Conservation (phyloP, 2,888 invertebrate genomes). For the Cantharis lateralis region DNA sequence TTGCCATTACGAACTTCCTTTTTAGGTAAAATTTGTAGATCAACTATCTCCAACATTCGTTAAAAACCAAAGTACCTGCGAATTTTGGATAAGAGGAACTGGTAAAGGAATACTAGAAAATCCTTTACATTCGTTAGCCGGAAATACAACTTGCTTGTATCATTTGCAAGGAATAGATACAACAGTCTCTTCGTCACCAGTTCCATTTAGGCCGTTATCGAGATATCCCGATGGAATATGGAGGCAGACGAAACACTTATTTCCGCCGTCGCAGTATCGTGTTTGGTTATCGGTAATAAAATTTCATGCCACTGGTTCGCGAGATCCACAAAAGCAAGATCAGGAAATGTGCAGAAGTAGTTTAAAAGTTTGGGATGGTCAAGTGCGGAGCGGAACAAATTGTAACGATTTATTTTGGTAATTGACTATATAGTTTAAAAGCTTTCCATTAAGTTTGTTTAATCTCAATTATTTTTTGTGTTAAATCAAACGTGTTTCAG, state of each 20-base stretch:
- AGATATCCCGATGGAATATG: conserved; percentile 57
- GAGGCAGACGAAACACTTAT: conserved; percentile 59
- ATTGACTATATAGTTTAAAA: conserved; percentile 44
- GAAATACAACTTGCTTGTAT: conserved; percentile 88
- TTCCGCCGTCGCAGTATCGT: conserved; percentile 70
- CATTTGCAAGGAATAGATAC: conserved; percentile 75
- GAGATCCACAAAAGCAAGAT: conserved; percentile 67
- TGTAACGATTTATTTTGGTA: conserved; percentile 85
- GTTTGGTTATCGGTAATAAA: conserved; percentile 88
- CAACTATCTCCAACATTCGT: conserved; percentile 81
- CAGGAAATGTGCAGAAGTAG: conserved; percentile 82
- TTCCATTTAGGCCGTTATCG: conserved; percentile 63
- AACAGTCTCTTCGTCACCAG: conserved; percentile 56
- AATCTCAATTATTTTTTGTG: conserved; percentile 11
- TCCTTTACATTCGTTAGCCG: conserved; percentile 83
- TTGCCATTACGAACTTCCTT: conserved; percentile 39
- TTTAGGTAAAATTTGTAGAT: conserved; percentile 83
- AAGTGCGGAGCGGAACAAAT: conserved; percentile 72
- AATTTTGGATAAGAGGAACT: conserved; percentile 83
- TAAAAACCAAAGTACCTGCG: conserved; percentile 83
- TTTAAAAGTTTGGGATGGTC: conserved; percentile 87
- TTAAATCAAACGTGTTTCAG: conserved; percentile 39
- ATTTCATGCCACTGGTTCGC: conserved; percentile 75
- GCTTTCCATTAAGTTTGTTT: not conserved
- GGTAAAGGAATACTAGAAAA: conserved; percentile 81